Evolutionary conservation across 2,797 vertebrate species (phyloP).

Genomic region (Lemur catta): DNA sequence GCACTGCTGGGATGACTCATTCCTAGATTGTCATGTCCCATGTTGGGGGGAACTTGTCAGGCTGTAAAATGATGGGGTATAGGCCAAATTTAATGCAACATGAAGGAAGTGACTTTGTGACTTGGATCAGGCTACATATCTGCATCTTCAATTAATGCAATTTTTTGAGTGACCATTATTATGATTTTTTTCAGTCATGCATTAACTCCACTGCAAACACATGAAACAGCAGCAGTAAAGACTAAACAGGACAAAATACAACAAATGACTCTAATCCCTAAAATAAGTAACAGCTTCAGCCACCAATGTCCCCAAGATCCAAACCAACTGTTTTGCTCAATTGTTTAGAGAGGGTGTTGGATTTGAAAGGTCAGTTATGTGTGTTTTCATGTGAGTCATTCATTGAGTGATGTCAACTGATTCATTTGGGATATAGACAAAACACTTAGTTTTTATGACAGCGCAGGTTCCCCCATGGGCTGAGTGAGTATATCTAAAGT

Average conservation of each 20-base stretch:
- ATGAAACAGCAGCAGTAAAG: neutral
- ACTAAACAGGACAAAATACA: neutral
- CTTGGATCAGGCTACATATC: neutral
- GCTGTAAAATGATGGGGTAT: neutral
- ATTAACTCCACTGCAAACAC: neutral
- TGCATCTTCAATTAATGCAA: neutral
- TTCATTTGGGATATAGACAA: neutral
- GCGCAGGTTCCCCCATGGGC: neutral
- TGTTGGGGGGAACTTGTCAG: neutral
- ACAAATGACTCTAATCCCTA: neutral
- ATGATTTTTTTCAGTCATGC: neutral
- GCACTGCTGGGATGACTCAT: neutral
- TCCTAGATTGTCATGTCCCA: neutral
- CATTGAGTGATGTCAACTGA: neutral
- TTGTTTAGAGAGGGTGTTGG: neutral
- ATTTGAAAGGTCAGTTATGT: neutral
- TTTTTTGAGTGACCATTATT: neutral
- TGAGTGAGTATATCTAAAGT: neutral
- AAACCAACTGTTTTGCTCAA: neutral
- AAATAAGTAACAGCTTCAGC: neutral
- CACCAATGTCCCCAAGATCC: neutral
- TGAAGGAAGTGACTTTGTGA: neutral
- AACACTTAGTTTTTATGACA: neutral
- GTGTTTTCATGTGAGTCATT: neutral
- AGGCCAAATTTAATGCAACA: neutral